Conservation (phyloP, 2,888 invertebrate species). For the Ditylenchus weischeri region DNA sequence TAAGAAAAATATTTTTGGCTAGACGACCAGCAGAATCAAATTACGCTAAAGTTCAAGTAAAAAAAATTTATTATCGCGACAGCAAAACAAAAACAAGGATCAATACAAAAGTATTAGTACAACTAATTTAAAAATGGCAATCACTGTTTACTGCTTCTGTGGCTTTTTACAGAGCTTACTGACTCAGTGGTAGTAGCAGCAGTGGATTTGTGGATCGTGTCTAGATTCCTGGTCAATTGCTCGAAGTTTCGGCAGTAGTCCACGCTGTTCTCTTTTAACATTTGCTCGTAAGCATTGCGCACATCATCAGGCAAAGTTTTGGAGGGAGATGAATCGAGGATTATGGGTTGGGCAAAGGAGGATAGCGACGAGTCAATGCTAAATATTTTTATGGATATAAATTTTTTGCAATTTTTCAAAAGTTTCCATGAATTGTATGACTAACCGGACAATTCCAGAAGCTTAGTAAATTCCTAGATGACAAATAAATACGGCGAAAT, state of each 20-base stretch:
- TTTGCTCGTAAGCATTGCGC: conserved; percentile 25
- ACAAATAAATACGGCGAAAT: too few relatives aligned
- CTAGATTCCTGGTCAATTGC: conserved; percentile 22
- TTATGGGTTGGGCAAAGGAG: conserved; percentile 8
- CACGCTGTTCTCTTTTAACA: conserved; percentile 38
- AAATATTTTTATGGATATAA: too few relatives aligned
- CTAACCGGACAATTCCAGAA: too few relatives aligned
- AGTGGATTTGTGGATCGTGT: conserved; percentile 2
- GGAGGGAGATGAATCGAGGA: conserved; percentile 19
- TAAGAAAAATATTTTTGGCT: too few relatives aligned
- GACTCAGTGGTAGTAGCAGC: not conserved
- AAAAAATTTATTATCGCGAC: too few relatives aligned
- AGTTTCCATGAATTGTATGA: too few relatives aligned
- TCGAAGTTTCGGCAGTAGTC: conserved; percentile 39
- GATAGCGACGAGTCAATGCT: not conserved
- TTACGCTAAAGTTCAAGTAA: too few relatives aligned
- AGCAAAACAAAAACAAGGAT: too few relatives aligned
- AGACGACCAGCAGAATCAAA: too few relatives aligned
- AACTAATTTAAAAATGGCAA: not conserved
- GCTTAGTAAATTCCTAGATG: too few relatives aligned
- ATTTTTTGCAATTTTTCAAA: too few relatives aligned
- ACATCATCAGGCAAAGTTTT: conserved; percentile 33
- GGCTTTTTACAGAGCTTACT: not conserved
- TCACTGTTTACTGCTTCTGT: not conserved
- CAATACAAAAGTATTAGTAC: not conserved